These are phyloP conservation scores for Glareola pratincola DNA, from an alignment of 2,113 vertebrate species.

Conservation along the genomic window DNA sequence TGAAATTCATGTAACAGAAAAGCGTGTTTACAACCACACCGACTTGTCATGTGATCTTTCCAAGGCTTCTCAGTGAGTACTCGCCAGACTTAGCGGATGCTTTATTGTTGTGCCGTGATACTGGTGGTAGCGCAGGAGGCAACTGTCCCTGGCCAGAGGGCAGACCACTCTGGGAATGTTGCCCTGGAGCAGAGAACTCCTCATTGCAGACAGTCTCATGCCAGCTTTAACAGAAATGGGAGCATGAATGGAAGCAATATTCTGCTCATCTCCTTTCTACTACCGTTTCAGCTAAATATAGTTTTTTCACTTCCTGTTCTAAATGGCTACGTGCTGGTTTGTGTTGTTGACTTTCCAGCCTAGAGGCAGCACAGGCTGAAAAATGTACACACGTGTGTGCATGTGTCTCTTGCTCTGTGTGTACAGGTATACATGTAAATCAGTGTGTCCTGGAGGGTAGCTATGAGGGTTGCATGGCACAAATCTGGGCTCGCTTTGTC, in stretches of 20 bases:
- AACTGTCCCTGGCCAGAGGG: background rate
- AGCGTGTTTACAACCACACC: background rate
- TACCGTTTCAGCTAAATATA: constrained; percentile 9
- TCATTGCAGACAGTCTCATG: background rate
- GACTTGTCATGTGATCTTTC: background rate
- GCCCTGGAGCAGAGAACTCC: background rate
- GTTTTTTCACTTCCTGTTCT: constrained; percentile 24
- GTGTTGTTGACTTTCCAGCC: background rate
- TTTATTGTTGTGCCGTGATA: accelerated
- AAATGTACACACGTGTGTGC: accelerated
- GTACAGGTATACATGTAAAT: background rate
- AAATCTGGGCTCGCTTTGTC: background rate
- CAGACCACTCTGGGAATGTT: background rate
- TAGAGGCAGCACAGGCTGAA: background rate
- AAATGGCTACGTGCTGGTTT: background rate
- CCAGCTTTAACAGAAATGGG: background rate
- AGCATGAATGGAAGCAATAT: background rate
- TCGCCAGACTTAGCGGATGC: accelerated
- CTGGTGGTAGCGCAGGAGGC: background rate
- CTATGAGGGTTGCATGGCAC: background rate
- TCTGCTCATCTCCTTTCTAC: background rate
- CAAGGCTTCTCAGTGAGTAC: background rate
- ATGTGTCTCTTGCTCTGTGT: background rate
- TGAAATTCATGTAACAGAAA: background rate
- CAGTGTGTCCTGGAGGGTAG: background rate